phyloP scores from a whole-genome alignment of 2,113 vertebrate genomes.

The Seriola dumerili region DNA sequence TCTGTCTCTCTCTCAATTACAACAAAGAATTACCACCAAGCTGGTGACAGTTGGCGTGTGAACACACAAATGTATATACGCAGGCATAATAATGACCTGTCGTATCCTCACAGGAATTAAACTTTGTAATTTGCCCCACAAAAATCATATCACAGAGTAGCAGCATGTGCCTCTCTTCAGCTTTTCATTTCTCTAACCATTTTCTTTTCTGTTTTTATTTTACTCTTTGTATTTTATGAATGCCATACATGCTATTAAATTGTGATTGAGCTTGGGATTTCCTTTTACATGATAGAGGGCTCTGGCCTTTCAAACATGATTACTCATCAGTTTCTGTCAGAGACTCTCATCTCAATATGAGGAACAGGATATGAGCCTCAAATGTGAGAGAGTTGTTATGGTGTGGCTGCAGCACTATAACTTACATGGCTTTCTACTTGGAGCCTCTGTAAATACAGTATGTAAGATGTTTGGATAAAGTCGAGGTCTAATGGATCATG shows the following conservation, averaged over 20 bases:
- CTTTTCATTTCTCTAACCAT: slow-evolving; percentile 1
- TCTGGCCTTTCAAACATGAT: slow-evolving; percentile 53
- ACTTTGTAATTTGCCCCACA: slow-evolving; percentile 33
- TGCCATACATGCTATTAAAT: neutral
- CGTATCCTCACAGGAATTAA: slow-evolving; percentile 45
- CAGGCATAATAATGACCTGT: slow-evolving; percentile 49
- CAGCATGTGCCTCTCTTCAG: neutral
- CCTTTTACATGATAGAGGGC: slow-evolving; percentile 23
- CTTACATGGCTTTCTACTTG: slow-evolving; percentile 21
- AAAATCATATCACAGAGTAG: neutral
- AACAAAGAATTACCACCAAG: slow-evolving; percentile 31
- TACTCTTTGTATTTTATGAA: neutral
- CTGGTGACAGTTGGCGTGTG: neutral
- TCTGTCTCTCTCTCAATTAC: slow-evolving; percentile 18
- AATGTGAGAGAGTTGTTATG: neutral
- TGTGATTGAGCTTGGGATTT: slow-evolving; percentile 10
- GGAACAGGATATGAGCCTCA: slow-evolving; percentile 22
- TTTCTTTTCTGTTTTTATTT: neutral
- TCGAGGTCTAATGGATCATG: slow-evolving; percentile 52
- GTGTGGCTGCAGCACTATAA: neutral
- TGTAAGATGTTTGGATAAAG: slow-evolving; percentile 36
- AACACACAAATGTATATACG: slow-evolving; percentile 12
- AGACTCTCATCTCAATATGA: slow-evolving; percentile 32
- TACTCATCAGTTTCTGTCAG: slow-evolving; percentile 32
- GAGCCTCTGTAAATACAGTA: slow-evolving; percentile 42